A percentile compares a stretch with the other conserved stretches of the same genome.
Conservation (phyloP, 2,888 invertebrate species). For the Taphrorychus bicolor region DNA sequence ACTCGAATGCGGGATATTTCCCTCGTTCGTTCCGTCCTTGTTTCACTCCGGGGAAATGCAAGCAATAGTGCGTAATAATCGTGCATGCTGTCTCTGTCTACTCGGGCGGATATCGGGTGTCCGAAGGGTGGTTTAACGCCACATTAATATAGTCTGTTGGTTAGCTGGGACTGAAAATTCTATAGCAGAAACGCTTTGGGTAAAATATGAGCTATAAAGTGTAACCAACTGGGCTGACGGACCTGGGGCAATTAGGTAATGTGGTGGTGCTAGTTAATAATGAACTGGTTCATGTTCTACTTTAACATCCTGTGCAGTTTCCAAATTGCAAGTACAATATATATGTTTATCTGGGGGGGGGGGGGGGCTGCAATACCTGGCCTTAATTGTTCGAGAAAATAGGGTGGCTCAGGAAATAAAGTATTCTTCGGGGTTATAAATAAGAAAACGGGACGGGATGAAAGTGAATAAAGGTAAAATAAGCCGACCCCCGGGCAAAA, state of each 20-base stretch:
- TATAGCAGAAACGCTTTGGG: constrained; percentile 19
- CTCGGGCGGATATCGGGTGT: constrained; percentile 39
- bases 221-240: constrained; percentile 6
- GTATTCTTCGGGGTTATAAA: background rate
- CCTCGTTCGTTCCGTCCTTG: constrained; percentile 14
- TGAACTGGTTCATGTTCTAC: background rate
- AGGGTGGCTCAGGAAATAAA: background rate
- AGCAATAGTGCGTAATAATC: constrained; percentile 11
- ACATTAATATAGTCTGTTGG: constrained; percentile 38
- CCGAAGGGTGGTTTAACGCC: constrained; percentile 36
- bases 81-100: constrained; percentile 23
- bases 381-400: background rate
- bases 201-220: constrained; percentile 8
- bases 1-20: constrained; percentile 35
- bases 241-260: background rate
- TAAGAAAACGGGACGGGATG: constrained; percentile 10
- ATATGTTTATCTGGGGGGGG: too few relatives aligned
- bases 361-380: background rate
- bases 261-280: background rate
- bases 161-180: constrained; percentile 18
- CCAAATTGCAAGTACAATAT: background rate
- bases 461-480: constrained; percentile 21
- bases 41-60: background rate
- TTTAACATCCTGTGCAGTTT: too few relatives aligned
- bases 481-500: constrained; percentile 24